A percentile compares a stretch with the other conserved stretches of the same genome.
These are phyloP conservation scores for Calcarius ornatus DNA, from an alignment of 2,113 vertebrate species.

Conservation along the genomic window DNA sequence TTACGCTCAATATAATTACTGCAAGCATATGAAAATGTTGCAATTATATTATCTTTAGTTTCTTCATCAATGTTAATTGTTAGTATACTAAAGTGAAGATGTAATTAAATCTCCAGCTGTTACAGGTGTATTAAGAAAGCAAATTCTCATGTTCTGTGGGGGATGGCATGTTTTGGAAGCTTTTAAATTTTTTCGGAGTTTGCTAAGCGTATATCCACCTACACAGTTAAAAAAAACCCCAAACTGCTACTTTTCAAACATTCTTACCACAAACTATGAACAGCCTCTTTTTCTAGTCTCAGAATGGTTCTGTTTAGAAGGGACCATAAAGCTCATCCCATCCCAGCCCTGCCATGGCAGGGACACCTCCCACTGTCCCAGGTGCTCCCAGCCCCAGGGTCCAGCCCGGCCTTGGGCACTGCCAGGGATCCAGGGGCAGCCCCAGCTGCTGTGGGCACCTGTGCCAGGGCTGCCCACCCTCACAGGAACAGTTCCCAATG, in stretches of 20 bases:
- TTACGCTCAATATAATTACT: slow-evolving; percentile 10
- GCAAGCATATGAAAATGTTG: slow-evolving; percentile 23
- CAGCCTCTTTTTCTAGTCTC: not conserved
- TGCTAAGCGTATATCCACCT: not conserved
- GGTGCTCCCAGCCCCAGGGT: fast-evolving
- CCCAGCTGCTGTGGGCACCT: not conserved
- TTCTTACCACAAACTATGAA: not conserved
- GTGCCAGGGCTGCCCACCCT: not conserved
- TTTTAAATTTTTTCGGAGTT: not conserved
- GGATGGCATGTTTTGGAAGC: not conserved
- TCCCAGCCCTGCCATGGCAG: not conserved
- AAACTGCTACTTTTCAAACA: not conserved
- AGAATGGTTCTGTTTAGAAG: not conserved
- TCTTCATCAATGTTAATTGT: slow-evolving; percentile 16
- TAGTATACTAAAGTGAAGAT: slow-evolving; percentile 15
- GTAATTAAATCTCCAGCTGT: slow-evolving; percentile 37
- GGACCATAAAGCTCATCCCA: not conserved
- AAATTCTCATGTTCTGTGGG: not conserved
- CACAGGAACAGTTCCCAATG: fast-evolving
- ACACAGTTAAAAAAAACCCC: not conserved
- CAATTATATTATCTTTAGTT: slow-evolving; percentile 18
- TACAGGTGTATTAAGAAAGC: not conserved
- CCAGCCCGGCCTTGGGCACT: not conserved
- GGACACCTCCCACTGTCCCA: fast-evolving
- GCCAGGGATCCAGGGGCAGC: not conserved